Conservation (phyloP, 2,797 vertebrate genomes). For the Liasis olivaceus region DNA sequence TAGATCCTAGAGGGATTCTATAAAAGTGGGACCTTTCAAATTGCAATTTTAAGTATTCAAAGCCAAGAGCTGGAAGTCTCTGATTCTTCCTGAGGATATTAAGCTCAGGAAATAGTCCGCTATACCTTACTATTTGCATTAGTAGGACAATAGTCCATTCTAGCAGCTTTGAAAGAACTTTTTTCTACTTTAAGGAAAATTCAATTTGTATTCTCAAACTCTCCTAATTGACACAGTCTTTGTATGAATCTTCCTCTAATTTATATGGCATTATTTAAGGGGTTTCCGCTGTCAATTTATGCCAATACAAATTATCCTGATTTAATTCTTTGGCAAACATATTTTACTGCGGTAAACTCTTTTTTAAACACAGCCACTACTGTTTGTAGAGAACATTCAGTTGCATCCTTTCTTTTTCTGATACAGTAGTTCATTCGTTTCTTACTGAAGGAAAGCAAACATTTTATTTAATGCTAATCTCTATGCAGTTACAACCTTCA, state of each 20-base stretch:
- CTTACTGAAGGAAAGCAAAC: background rate
- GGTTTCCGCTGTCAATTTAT: background rate
- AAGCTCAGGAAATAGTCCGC: background rate
- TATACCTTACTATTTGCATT: background rate
- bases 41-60: background rate
- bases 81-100: background rate
- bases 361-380: background rate
- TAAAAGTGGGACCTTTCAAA: background rate
- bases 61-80: background rate
- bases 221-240: background rate
- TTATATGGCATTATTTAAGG: background rate
- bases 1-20: background rate
- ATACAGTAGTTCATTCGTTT: background rate
- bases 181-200: background rate
- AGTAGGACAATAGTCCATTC: background rate
- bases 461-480: background rate
- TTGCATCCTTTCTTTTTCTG: background rate
- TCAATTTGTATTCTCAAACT: background rate
- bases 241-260: background rate
- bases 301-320: background rate
- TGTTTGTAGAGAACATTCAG: background rate
- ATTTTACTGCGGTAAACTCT: background rate
- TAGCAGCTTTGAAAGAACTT: background rate
- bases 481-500: background rate
- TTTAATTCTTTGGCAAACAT: background rate